A percentile compares a stretch with the other conserved stretches of the same genome.
Evolutionary conservation across 1,140 invertebrate species (phyloP).

Genomic region (Drosophila pseudoobscura): DNA sequence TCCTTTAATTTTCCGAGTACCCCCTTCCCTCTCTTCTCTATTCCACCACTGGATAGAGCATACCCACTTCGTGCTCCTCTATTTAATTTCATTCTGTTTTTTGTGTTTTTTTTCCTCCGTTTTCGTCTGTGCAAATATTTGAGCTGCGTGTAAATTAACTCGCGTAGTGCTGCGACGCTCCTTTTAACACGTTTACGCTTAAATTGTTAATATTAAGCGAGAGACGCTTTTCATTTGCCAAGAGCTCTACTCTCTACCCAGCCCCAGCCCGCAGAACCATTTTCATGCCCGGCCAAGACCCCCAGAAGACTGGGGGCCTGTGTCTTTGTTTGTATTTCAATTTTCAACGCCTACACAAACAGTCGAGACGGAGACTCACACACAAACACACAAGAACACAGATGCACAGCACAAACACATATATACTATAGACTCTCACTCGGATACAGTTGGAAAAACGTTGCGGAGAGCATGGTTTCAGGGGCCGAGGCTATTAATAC

Average conservation of each 20-base stretch:
- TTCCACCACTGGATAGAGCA: constrained; percentile 10
- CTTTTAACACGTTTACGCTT: constrained; percentile 70
- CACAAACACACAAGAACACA: constrained; percentile 11
- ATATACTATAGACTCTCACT: no score
- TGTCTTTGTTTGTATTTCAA: constrained; percentile 77
- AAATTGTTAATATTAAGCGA: constrained; percentile 68
- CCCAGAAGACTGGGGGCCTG: constrained; percentile 3
- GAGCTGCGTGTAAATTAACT: constrained; percentile 73
- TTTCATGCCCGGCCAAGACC: neutral
- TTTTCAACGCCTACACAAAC: constrained; percentile 72
- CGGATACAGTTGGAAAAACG: no score
- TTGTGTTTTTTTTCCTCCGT: constrained; percentile 47
- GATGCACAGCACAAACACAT: constrained; percentile 8
- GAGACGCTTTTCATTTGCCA: constrained; percentile 28
- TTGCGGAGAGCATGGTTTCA: neutral
- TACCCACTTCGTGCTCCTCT: neutral
- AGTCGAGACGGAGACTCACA: constrained; percentile 12
- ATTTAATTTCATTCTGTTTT: neutral
- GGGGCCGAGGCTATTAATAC: no score
- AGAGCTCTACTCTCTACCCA: neutral
- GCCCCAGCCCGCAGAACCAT: neutral
- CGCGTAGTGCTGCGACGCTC: constrained; percentile 58
- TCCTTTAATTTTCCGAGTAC: no score
- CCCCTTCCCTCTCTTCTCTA: neutral
- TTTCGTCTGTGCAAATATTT: constrained; percentile 66